Evolutionary conservation across 2,113 vertebrate genomes (phyloP).

Genomic region (Pelmatolapia mariae): DNA sequence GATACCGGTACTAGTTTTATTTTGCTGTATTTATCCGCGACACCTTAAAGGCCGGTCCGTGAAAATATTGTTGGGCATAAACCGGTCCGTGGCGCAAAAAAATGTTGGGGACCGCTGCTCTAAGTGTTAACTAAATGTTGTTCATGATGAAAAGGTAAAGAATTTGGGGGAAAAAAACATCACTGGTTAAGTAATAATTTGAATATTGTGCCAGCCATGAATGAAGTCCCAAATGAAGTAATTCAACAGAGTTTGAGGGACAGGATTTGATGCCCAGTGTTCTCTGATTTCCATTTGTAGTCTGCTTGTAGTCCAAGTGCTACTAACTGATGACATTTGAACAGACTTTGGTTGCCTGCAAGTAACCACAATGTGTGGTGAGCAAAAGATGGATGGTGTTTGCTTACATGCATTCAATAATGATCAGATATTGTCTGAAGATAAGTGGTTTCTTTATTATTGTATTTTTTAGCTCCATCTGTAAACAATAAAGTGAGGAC

Average conservation of each 20-base stretch:
- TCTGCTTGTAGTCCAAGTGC: neutral
- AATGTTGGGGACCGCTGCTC: too few species aligned
- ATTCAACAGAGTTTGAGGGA: neutral
- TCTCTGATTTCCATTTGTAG: neutral
- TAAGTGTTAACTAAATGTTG: neutral
- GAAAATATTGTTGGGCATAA: too few species aligned
- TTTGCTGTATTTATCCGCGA: too few species aligned
- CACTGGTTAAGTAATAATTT: neutral
- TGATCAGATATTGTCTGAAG: neutral
- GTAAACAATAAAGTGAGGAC: neutral
- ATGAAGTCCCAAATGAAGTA: neutral
- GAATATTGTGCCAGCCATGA: neutral
- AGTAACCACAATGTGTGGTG: neutral
- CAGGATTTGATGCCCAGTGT: neutral
- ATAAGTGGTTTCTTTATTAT: neutral
- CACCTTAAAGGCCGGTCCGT: too few species aligned
- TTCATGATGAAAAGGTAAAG: neutral
- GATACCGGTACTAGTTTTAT: too few species aligned
- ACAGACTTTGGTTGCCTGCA: neutral
- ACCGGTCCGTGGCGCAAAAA: too few species aligned
- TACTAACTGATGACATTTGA: neutral
- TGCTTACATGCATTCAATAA: neutral
- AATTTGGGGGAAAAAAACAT: neutral
- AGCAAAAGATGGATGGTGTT: neutral
- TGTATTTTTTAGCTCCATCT: neutral